Evolutionary conservation across 2,797 vertebrate genomes (phyloP).

Genomic region (Hypotaenidia okinawae): DNA sequence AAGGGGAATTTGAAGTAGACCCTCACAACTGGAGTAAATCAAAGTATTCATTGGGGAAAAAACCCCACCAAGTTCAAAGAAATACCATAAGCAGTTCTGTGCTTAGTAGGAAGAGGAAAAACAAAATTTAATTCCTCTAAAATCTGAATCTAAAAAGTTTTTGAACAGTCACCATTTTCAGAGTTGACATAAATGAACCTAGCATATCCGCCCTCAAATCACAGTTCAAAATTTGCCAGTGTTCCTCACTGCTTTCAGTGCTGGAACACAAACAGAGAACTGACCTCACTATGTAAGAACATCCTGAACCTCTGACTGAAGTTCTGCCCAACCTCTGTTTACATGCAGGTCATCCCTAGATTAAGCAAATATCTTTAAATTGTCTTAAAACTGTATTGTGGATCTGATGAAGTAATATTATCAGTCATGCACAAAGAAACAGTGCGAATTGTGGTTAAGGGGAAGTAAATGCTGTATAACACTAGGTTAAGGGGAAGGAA

Average conservation of each 20-base stretch:
- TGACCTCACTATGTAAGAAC: background rate
- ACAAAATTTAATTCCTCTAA: background rate
- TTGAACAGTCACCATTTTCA: background rate
- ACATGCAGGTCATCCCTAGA: background rate
- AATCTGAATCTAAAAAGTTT: background rate
- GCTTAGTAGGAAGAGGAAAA: background rate
- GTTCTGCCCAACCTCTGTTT: background rate
- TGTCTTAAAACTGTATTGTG: background rate
- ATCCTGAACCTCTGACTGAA: background rate
- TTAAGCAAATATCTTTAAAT: background rate
- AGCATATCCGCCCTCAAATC: background rate
- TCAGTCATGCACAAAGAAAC: background rate
- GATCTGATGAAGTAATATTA: background rate
- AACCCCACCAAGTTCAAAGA: background rate
- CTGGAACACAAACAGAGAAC: background rate
- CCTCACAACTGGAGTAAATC: background rate
- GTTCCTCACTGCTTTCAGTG: background rate
- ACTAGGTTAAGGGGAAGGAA: background rate
- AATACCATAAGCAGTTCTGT: background rate
- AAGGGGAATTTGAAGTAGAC: background rate
- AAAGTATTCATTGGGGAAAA: accelerated
- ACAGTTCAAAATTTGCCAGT: background rate
- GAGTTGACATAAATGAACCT: background rate
- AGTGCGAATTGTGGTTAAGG: background rate
- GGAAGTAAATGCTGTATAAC: background rate